Evolutionary conservation across 2,888 invertebrate genomes (phyloP), one percentile per base, ranked within the genome.

Genomic region (Rotaria socialis): DNA sequence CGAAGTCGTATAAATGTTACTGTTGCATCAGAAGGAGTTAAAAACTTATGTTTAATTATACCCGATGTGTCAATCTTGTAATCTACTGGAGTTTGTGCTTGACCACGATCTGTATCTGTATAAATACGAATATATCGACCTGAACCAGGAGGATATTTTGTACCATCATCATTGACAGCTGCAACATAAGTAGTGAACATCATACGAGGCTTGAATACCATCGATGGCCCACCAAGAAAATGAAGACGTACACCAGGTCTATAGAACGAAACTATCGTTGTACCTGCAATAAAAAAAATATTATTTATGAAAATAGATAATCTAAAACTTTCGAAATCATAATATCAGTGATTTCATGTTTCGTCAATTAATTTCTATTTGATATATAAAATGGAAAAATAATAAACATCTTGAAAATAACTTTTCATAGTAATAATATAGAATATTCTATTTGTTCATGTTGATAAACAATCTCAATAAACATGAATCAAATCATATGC

Each of bases 191-290:
- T 93, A 88, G 94, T 94, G 89, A 96, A 94, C 0, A 96, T 95
- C 95, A 97, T 96, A 16, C 95, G 93, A 0, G 97, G 97, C 91
- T 97, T 97, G 92, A 97, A 97, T 27, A 97, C 94, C 91, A 97
- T 96, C 14, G 97, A 95, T 0, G 94, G 93, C 56, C 95, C 96
- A 0, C 97, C 97, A 4, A 97, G 92, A 91, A 97, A 96, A 60
- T 94, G 93, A 11, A 87, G 35, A 43, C 75, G 35, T 16, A 55
- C 85, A 14, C 95, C 95, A 0, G 96, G 95, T 92, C 96, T 96
- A 80, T 80, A 80, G 6, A 80, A 80, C 0, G 80, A 80, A 47
- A 80, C 80, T 47, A 80, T 10, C 24, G 80, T 80, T 10, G 80
- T 80, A 47, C 75, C 75, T 75, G 43, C 22, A 75, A 75, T 5